Evolutionary conservation across 2,888 invertebrate genomes (phyloP).

Genomic region (Drosophila imparisetae): DNA sequence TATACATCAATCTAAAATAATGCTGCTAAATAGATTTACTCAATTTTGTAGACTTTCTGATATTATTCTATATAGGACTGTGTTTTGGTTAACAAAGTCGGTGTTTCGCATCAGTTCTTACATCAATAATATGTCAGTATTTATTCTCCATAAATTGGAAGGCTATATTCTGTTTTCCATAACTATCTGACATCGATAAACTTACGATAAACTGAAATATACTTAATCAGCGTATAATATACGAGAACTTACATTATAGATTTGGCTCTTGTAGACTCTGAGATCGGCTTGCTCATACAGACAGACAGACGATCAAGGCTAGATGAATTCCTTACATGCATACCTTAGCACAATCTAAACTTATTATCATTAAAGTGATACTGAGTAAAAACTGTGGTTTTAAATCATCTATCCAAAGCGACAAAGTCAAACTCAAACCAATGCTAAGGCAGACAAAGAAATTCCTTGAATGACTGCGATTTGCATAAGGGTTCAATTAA

Average conservation of each 20-base stretch:
- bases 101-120: neutral
- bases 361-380: conserved; percentile 14
- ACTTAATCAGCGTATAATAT: neutral
- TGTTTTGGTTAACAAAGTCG: neutral
- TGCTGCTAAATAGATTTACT: neutral
- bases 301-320: too few species aligned
- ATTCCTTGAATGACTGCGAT: conserved; percentile 14
- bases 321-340: too few species aligned
- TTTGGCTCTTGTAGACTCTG: neutral
- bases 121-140: neutral
- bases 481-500: neutral
- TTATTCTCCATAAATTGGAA: neutral
- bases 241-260: too few species aligned
- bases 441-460: neutral
- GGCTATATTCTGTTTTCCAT: neutral
- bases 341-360: neutral
- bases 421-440: neutral
- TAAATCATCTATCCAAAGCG: neutral
- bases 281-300: neutral
- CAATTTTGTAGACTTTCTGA: neutral
- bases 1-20: neutral
- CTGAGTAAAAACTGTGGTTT: conserved; percentile 2
- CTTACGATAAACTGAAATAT: neutral
- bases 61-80: neutral
- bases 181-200: neutral